These are phyloP conservation scores for Muntiacus muntjak DNA, from an alignment of 2,113 vertebrate genomes.

Conservation along the genomic window DNA sequence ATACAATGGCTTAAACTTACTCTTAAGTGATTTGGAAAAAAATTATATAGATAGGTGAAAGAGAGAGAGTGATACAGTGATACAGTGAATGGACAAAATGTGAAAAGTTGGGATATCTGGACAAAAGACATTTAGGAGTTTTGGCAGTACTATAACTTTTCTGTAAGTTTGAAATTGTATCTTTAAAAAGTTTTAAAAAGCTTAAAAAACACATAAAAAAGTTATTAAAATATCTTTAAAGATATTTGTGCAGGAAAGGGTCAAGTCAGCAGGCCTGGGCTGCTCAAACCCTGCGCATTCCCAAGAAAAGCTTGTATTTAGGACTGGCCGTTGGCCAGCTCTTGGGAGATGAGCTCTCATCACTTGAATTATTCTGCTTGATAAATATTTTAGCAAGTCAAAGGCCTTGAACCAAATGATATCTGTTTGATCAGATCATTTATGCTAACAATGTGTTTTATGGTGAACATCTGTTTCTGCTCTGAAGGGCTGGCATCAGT, in stretches of 20 bases:
- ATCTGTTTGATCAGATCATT: not conserved
- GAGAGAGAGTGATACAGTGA: no score
- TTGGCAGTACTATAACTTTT: not conserved
- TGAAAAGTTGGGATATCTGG: not conserved
- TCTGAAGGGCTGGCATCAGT: not conserved
- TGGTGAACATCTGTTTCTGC: not conserved
- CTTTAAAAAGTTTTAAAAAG: not conserved
- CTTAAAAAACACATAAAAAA: not conserved
- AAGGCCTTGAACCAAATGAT: not conserved
- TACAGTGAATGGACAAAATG: not conserved
- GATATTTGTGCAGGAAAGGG: not conserved
- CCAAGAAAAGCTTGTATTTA: not conserved
- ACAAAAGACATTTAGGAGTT: not conserved
- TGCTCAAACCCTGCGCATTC: not conserved
- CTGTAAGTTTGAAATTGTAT: not conserved
- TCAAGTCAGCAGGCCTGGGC: not conserved
- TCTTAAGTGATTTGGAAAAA: not conserved
- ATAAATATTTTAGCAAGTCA: not conserved
- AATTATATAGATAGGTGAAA: not conserved
- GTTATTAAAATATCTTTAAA: not conserved
- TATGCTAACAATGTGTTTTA: not conserved
- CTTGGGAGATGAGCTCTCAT: not conserved
- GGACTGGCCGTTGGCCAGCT: not conserved
- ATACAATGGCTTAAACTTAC: not conserved
- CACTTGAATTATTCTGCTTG: not conserved